Percentiles rank a stretch among this genome's conserved stretches.
Conservation (phyloP, 2,888 invertebrate genomes). For the Dryobota labecula region DNA sequence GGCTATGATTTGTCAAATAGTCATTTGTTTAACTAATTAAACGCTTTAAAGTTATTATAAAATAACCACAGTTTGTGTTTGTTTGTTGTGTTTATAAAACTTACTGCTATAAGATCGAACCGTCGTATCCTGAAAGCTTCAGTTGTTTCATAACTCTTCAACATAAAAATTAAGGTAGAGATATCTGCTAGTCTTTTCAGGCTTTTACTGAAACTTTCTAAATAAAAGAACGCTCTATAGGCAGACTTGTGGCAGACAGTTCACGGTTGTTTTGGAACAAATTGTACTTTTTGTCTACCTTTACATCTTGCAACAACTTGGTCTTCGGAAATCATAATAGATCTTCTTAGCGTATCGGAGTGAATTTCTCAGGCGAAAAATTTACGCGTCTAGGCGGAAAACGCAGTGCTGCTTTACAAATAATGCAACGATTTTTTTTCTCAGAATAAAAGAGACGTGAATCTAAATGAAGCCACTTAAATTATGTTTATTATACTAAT, state of each 20-base stretch:
- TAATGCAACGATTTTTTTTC: no score
- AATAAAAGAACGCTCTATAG: neutral
- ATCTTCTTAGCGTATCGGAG: no score
- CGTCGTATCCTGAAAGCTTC: neutral
- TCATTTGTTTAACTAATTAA: no score
- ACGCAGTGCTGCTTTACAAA: no score
- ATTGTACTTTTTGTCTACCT: neutral
- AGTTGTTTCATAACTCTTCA: neutral
- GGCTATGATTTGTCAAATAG: neutral
- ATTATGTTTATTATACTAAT: no score
- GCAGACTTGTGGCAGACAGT: neutral
- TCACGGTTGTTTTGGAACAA: neutral
- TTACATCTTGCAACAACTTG: neutral
- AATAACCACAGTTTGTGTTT: neutral
- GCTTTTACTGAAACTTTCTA: neutral
- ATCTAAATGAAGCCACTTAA: no score
- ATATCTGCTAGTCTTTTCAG: neutral
- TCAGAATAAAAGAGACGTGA: no score
- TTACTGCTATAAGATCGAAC: no score
- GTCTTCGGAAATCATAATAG: neutral
- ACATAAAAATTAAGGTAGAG: no score
- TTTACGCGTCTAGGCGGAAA: no score
- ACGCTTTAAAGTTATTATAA: no score
- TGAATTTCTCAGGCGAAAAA: no score
- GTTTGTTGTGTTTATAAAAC: neutral